Evolutionary conservation across 2,797 vertebrate genomes (phyloP).

Genomic region (Pangasius macronema): DNA sequence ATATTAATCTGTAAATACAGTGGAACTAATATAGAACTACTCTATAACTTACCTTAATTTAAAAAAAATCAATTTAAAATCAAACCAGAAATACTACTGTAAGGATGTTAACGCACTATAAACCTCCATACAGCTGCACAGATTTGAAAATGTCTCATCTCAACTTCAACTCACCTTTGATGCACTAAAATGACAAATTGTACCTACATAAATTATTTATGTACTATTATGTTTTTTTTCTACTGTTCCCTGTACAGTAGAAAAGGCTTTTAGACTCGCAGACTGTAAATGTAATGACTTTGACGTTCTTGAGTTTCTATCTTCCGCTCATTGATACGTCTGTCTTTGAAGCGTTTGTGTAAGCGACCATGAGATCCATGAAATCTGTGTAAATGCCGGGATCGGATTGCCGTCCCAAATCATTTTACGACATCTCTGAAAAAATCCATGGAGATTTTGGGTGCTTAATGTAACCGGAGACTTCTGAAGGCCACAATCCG

Average conservation of each 20-base stretch:
- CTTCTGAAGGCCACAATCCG: slow-evolving; percentile 42
- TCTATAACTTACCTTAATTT: neutral
- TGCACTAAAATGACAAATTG: too few relatives aligned
- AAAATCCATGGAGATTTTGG: slow-evolving; percentile 56
- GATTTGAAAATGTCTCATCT: neutral
- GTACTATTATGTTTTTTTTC: too few relatives aligned
- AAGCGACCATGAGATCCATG: slow-evolving; percentile 43
- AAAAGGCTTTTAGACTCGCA: neutral
- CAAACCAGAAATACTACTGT: too few relatives aligned
- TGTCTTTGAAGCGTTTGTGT: slow-evolving; percentile 32
- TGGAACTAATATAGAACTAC: neutral
- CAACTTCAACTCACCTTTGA: too few relatives aligned
- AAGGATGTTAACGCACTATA: too few relatives aligned
- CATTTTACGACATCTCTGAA: slow-evolving; percentile 53
- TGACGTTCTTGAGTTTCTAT: slow-evolving; percentile 23
- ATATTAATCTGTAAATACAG: neutral
- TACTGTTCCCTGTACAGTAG: neutral
- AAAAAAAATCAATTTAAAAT: neutral
- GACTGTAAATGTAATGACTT: neutral
- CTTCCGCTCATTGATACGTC: slow-evolving; percentile 16
- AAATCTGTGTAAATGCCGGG: slow-evolving; percentile 61
- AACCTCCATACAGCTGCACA: too few relatives aligned
- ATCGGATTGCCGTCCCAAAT: slow-evolving; percentile 65
- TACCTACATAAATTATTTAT: too few relatives aligned
- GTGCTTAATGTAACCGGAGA: slow-evolving; percentile 43